Evolutionary conservation across 2,113 vertebrate genomes (phyloP).

Genomic region (Smithornis capensis): DNA sequence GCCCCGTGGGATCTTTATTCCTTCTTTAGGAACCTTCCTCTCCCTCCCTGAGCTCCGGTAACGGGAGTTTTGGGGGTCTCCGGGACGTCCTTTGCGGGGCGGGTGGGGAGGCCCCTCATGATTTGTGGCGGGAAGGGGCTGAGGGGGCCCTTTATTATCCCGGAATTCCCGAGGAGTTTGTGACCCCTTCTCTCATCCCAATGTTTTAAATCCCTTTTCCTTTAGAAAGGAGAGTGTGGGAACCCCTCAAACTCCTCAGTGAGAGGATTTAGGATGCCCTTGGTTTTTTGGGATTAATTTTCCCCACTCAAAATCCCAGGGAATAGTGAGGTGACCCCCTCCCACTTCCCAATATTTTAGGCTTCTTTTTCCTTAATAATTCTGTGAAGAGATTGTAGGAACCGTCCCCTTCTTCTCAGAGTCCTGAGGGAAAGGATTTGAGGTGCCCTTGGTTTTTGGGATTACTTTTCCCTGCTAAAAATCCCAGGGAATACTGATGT

Average conservation of each 20-base stretch:
- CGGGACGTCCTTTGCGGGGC: neutral
- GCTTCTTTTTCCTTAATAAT: neutral
- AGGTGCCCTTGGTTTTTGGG: neutral
- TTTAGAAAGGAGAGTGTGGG: too few species aligned
- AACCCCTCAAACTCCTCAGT: fast-evolving
- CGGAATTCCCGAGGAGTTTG: fast-evolving
- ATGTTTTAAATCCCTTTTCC: neutral
- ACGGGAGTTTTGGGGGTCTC: conserved; percentile 38
- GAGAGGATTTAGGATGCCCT: neutral
- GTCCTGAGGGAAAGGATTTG: neutral
- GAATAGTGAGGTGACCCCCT: fast-evolving
- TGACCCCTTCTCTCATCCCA: fast-evolving
- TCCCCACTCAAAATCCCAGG: neutral
- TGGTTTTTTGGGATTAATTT: neutral
- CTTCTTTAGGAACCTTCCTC: neutral
- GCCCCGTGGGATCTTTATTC: too few species aligned
- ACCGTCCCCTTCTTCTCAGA: neutral
- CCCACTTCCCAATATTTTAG: fast-evolving
- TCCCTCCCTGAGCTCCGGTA: too few species aligned
- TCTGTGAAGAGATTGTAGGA: neutral
- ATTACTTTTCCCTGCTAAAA: neutral
- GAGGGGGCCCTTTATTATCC: fast-evolving
- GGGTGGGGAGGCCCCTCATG: neutral
- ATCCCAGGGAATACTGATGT: neutral
- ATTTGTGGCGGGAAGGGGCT: too few species aligned